Evolutionary conservation across 2,888 invertebrate genomes (phyloP).

Genomic region (Chesias legatella): DNA sequence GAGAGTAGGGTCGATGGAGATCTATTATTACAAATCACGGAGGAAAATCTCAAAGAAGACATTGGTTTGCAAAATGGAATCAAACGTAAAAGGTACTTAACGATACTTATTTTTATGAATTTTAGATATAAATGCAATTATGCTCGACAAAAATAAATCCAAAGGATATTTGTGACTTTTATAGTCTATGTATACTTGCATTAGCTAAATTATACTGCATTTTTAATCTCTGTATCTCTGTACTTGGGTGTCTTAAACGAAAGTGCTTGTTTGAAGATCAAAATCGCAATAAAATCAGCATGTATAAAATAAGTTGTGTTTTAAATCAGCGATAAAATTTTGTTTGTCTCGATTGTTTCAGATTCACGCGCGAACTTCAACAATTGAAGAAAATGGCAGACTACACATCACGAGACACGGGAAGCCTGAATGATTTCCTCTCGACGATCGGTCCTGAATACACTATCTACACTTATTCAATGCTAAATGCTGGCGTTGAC

Average conservation of each 20-base stretch:
- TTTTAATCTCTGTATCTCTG: too few species aligned
- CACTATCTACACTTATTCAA: conserved; percentile 97
- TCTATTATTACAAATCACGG: conserved; percentile 93
- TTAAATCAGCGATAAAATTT: too few species aligned
- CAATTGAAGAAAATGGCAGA: conserved; percentile 97
- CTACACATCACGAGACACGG: conserved; percentile 95
- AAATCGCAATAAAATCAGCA: too few species aligned
- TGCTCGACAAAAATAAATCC: too few species aligned
- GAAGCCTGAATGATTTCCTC: conserved; percentile 93
- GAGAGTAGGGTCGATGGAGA: conserved; percentile 98
- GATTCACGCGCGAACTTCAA: conserved; percentile 95
- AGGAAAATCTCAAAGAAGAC: conserved; percentile 95
- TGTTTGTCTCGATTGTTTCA: conserved; percentile 42
- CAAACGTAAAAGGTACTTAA: conserved; percentile 87
- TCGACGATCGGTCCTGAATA: conserved; percentile 92
- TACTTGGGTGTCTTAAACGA: too few species aligned
- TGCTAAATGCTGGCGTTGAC: conserved; percentile 97
- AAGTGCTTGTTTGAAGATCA: too few species aligned
- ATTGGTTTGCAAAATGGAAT: conserved; percentile 97
- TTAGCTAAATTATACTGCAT: too few species aligned
- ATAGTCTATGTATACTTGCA: too few species aligned
- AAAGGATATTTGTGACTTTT: too few species aligned
- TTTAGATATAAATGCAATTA: too few species aligned
- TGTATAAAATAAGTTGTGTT: too few species aligned
- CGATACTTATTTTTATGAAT: neutral